Evolutionary conservation across 2,888 invertebrate genomes (phyloP).

Genomic region (Allophyes oxyacanthae): DNA sequence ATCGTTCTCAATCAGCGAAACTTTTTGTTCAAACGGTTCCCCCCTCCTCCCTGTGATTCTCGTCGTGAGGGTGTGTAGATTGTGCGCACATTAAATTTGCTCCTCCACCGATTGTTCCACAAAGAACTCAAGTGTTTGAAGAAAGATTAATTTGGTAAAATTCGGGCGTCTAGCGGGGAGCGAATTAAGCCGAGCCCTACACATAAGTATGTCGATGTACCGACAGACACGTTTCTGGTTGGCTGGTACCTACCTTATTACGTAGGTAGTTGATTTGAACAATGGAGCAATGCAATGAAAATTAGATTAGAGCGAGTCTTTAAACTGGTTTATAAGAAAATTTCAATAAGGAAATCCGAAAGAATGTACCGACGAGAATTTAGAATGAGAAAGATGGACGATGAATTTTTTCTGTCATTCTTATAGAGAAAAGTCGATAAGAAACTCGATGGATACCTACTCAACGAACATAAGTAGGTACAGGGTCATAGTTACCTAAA

Average conservation of each 20-base stretch:
- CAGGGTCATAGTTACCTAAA: not conserved
- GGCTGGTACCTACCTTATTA: not conserved
- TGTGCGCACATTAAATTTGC: slow-evolving; percentile 69
- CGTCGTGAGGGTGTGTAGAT: slow-evolving; percentile 55
- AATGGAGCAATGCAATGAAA: too few species aligned
- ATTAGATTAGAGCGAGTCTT: too few species aligned
- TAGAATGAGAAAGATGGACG: too few species aligned
- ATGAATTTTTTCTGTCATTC: too few species aligned
- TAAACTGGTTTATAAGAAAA: too few species aligned
- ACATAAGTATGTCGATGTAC: slow-evolving; percentile 39
- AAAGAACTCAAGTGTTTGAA: slow-evolving; percentile 83
- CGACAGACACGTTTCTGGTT: slow-evolving; percentile 1
- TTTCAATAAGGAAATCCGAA: too few species aligned
- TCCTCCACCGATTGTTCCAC: slow-evolving; percentile 68
- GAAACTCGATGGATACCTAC: too few species aligned
- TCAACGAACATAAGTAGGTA: not conserved
- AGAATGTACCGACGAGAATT: too few species aligned
- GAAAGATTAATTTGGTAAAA: slow-evolving; percentile 85
- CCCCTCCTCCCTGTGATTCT: slow-evolving; percentile 29
- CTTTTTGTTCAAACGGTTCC: slow-evolving; percentile 18
- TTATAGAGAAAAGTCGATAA: too few species aligned
- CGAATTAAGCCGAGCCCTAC: slow-evolving; percentile 35
- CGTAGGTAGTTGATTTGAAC: too few species aligned
- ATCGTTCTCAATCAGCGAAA: slow-evolving; percentile 14
- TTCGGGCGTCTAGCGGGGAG: slow-evolving; percentile 58